Evolutionary conservation across 1,140 invertebrate genomes (phyloP), one percentile per base, ranked within the genome.

Genomic region (Pogonomyrmex barbatus): DNA sequence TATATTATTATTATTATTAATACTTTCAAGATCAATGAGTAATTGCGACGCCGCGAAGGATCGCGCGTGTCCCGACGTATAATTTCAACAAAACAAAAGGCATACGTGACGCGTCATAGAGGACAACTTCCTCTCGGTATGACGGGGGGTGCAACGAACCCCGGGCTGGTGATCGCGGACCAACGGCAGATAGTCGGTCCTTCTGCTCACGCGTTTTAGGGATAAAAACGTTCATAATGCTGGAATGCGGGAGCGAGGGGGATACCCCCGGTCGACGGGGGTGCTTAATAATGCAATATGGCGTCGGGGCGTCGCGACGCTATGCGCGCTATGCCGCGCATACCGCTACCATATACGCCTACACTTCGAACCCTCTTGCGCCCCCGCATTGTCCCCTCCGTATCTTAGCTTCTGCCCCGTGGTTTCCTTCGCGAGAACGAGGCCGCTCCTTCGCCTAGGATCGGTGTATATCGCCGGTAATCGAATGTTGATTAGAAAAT

Each of bases 241-340:
- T 91, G 94, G 94, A 95, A 95, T 95, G 94, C 91, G 78, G 87
- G 93, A 91, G 86, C 81, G 85, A 84, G 79, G 36, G 33, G 47
- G 33, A 36, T 54, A 67, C 5, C n/a, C 30, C 77, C 33, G 76
- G 87, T 77, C 65, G 84, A 87, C 65, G 71, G 88, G 91, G 91
- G 86, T 91, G 93, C 93, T 95, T 95, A 94, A 95, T 94, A 95
- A 94, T 94, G 93, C 94, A 94, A 95, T 95, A 95, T 94, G 93
- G 93, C 92, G 92, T 90, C 91, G 87, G 89, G 91, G 92, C 92
- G 92, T 94, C 92, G 92, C 91, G 88, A 89, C 91, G 94, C 94
- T 95, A 94, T 94, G 90, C 91, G 90, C 81, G 87, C 91, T 95
- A 95, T 95, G 94, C 92, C 91, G 92, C 91, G 92, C 93, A 94